Evolutionary conservation across 1,140 invertebrate genomes (phyloP).

Genomic region (Galleria mellonella): DNA sequence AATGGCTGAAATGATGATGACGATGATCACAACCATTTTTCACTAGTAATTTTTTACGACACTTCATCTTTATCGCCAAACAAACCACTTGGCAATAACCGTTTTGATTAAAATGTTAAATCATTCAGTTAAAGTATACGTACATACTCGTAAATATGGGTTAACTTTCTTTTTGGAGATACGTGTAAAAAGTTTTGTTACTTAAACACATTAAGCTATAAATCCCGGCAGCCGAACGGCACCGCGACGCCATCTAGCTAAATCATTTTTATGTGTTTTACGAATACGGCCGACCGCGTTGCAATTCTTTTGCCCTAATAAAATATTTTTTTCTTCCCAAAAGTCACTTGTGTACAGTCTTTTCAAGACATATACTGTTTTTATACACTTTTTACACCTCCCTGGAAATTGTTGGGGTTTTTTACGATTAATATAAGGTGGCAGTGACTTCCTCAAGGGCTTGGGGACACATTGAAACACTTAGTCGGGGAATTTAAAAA

Average conservation of each 20-base stretch:
- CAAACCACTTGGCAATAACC: too few relatives aligned
- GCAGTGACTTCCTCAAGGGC: too few relatives aligned
- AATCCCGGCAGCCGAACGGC: background rate
- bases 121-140: too few relatives aligned
- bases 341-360: background rate
- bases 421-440: constrained; percentile 1
- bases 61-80: too few relatives aligned
- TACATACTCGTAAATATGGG: too few relatives aligned
- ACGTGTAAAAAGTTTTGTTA: constrained; percentile 1
- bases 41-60: too few relatives aligned
- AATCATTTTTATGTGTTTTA: constrained; percentile 3
- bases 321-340: background rate
- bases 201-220: constrained; percentile 1
- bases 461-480: too few relatives aligned
- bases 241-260: background rate
- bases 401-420: background rate
- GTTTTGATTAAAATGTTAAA: too few relatives aligned
- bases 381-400: constrained; percentile 1
- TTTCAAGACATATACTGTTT: background rate
- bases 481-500: too few relatives aligned
- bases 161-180: too few relatives aligned
- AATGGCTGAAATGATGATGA: too few relatives aligned
- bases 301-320: background rate
- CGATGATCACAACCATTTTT: too few relatives aligned
- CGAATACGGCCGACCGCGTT: background rate